Base-by-base conservation (phyloP, 2,797 vertebrate species). In the Dendrocincla tyrannina region DNA sequence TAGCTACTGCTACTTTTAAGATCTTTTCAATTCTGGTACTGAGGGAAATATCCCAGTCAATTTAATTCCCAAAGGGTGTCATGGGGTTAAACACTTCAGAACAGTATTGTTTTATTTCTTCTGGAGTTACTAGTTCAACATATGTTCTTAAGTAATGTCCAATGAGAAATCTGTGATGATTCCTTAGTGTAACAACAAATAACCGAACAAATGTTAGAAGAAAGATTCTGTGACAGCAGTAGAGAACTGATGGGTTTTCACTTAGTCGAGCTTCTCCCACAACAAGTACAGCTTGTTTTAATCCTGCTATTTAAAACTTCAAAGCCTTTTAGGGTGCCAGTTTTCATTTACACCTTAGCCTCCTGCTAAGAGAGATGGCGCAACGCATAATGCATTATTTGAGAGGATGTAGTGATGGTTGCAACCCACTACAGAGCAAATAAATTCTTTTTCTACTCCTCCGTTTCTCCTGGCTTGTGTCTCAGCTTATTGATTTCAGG, bases 401-500 rank as follows among this genome's bases (percentile, higher is more conserved):
- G 72, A 87, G 42, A 76, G 46, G 53, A 60, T 2, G 1, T n/a
- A 68, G 22, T 3, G 2, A 58, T 76, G 64, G 77, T 62, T 91
- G 25, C 56, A 91, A 77, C 17, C 24, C 53, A 63, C 68, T 32
- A 39, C 32, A 35, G 68, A 77, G 33, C 8, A 81, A 95, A 83
- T 17, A 6, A 59, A 22, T 44, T 89, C 8, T 52, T 81, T 74
- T 83, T 23, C 37, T 49, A 53, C 35, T 73, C 28, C 18, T 83
- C 39, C 1, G 0, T 50, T 80, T 67, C 33, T 92, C 49, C 49
- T 85, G 56, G 14, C 5, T 76, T 64, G 46, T 77, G 7, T 80
- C 63, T 89, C 56, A 73, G 47, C 22, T 91, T 93, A 89, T 72
- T 93, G 91, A 93, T 95, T 93, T 91, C 72, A 73, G 33, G 47